These are phyloP conservation scores for Diabrotica virgifera DNA, from an alignment of 1,140 invertebrate species.

Conservation along the genomic window DNA sequence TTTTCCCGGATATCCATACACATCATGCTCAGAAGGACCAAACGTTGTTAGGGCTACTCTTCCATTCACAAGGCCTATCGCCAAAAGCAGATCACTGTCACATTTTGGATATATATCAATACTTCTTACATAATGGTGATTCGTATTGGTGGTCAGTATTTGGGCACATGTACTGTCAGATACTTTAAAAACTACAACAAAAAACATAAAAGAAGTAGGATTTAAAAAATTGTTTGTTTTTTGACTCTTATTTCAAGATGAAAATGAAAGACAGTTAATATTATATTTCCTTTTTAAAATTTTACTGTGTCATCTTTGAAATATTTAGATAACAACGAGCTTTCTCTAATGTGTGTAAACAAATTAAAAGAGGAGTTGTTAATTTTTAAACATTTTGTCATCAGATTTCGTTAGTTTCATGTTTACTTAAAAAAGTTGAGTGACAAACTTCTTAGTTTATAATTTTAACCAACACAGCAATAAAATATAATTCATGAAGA, in stretches of 20 bases:
- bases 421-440: too few relatives aligned
- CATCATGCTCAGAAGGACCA: constrained; percentile 67
- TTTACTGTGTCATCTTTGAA: too few relatives aligned
- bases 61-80: constrained; percentile 83
- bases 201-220: not conserved
- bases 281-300: too few relatives aligned
- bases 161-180: constrained; percentile 65
- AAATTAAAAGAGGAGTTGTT: too few relatives aligned
- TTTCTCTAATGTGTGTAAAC: too few relatives aligned
- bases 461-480: too few relatives aligned
- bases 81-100: constrained; percentile 73
- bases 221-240: not conserved
- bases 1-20: constrained; percentile 64
- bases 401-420: too few relatives aligned
- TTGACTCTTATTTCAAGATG: not conserved
- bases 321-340: too few relatives aligned
- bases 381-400: too few relatives aligned
- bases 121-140: constrained; percentile 68
- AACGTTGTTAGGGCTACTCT: constrained; percentile 77
- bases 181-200: constrained; percentile 59
- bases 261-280: too few relatives aligned
- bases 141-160: constrained; percentile 64
- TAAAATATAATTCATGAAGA: too few relatives aligned
- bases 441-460: too few relatives aligned
- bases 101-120: constrained; percentile 74